phyloP scores from a whole-genome alignment of 1,140 invertebrate species.

The Drosophila nikananu region DNA sequence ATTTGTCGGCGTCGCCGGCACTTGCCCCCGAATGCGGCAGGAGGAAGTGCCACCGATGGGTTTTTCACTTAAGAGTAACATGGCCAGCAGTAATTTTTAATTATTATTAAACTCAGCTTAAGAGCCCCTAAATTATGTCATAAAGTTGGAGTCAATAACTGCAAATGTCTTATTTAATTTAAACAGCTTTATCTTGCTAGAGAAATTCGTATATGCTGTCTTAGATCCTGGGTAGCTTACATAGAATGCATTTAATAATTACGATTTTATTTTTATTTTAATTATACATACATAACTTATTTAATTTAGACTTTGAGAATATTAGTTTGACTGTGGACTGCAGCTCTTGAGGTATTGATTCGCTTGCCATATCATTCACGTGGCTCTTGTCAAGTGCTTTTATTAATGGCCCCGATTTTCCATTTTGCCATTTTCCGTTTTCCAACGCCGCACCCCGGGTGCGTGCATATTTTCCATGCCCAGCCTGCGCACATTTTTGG shows the following conservation, averaged over 20 bases:
- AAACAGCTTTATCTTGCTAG: neutral
- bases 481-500: constrained; percentile 27
- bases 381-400: constrained; percentile 51
- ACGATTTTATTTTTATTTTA: too few species aligned
- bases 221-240: neutral
- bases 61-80: neutral
- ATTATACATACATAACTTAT: too few species aligned
- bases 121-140: neutral
- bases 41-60: constrained; percentile 50
- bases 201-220: too few species aligned
- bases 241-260: too few species aligned
- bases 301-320: too few species aligned
- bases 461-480: constrained; percentile 28
- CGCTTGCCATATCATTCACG: constrained; percentile 25
- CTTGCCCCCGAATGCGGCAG: constrained; percentile 51
- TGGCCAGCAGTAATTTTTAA: neutral
- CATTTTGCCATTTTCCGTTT: constrained; percentile 32
- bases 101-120: neutral
- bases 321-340: too few species aligned
- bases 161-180: too few species aligned
- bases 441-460: neutral
- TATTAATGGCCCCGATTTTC: constrained; percentile 53
- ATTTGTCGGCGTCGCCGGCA: constrained; percentile 31
- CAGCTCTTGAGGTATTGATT: neutral
- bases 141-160: neutral